A percentile compares a stretch with the other conserved stretches of the same genome.
phyloP scores from a whole-genome alignment of 2,888 invertebrate genomes.

The Drosophila paranaensis region DNA sequence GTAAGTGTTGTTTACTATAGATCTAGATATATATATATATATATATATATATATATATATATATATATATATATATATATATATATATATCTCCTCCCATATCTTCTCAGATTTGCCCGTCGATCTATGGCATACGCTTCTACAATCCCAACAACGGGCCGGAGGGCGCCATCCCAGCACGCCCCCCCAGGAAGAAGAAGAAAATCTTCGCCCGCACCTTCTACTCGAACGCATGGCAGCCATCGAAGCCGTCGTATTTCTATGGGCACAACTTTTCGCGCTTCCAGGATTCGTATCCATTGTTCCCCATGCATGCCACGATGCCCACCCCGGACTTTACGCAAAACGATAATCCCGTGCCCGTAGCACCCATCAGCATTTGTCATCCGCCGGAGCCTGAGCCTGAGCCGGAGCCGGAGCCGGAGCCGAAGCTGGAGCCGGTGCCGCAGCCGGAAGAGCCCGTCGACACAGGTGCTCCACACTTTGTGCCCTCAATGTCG shows the following conservation, averaged over 20 bases:
- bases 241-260: no score
- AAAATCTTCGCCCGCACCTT: neutral
- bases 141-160: conserved; percentile 29
- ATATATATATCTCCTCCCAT: no score
- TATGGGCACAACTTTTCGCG: neutral
- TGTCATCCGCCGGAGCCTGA: no score
- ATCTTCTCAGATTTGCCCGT: conserved; percentile 9
- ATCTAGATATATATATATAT: no score
- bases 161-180: conserved; percentile 16
- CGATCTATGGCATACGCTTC: conserved; percentile 33
- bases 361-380: no score
- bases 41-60: no score
- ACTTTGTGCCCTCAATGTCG: neutral
- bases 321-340: no score
- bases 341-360: neutral
- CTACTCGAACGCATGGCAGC: neutral
- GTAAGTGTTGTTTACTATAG: conserved; percentile 10
- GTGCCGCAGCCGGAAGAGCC: neutral
- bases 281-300: neutral
- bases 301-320: neutral
- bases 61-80: no score
- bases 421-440: neutral
- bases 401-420: neutral
- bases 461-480: no score
- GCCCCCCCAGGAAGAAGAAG: neutral